A percentile compares a stretch with the other conserved stretches of the same genome.
Conservation (phyloP, 2,888 invertebrate species). For the Xanthorhoe spadicearia region DNA sequence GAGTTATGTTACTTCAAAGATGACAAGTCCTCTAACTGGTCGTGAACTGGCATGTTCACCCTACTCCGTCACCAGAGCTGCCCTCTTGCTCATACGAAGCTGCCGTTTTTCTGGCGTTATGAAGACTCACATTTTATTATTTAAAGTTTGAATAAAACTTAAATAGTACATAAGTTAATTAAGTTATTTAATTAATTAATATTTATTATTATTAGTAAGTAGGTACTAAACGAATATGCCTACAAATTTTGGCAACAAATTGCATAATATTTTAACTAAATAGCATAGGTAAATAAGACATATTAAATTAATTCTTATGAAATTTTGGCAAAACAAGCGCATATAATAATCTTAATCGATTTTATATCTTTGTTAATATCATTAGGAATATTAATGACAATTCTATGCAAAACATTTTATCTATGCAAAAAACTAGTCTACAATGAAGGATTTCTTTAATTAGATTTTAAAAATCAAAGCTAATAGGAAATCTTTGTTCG, state of each 20-base stretch:
- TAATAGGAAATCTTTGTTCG: constrained; percentile 20
- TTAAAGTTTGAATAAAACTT: no score
- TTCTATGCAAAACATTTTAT: constrained; percentile 16
- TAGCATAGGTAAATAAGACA: constrained; percentile 18
- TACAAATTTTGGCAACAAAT: background rate
- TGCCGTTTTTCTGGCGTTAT: no score
- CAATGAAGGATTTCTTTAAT: constrained; percentile 22
- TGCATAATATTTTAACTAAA: background rate
- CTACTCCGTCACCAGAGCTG: no score
- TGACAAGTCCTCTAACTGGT: no score
- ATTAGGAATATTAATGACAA: constrained; percentile 31
- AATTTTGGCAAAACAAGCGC: constrained; percentile 15
- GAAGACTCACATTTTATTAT: no score
- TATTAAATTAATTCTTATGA: constrained; percentile 10
- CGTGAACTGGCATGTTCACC: no score
- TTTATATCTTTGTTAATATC: constrained; percentile 25
- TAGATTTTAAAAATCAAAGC: background rate
- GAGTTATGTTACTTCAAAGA: no score
- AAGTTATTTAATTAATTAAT: no score
- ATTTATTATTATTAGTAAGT: background rate
- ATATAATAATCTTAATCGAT: constrained; percentile 25
- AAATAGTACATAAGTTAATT: no score
- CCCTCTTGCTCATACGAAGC: no score
- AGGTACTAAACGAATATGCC: background rate
- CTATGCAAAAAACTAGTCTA: constrained; percentile 20